Evolutionary conservation across 2,113 vertebrate species (phyloP), one percentile per base, ranked within the genome.

Genomic region (Arvicanthis niloticus): DNA sequence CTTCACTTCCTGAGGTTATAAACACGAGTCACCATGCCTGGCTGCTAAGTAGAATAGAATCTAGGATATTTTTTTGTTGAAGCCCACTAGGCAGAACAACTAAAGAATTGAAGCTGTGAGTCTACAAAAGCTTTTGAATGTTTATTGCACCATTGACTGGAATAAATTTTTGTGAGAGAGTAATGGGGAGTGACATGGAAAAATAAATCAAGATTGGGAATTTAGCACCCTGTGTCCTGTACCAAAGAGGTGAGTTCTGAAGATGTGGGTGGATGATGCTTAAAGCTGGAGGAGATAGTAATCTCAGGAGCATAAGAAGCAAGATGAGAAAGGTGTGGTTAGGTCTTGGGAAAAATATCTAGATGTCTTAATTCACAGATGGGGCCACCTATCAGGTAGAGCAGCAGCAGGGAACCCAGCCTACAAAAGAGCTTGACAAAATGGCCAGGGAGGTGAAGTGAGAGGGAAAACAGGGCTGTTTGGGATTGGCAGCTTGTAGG

Each of bases 301-400:
- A 11, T 42, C 9, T 88, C 17, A 10, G 86, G 45, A 75, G 40
- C 51, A 37, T 22, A 21, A 77, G 26, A 13, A 58, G 42, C 13
- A 77, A 91, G 40, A 45, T 6, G 29, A 75, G 45, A 76, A 89
- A 88, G 26, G 31, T 60, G 67, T 87, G 53, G 16, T 67, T 19
- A 89, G 72, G 90, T 67, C 51, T 92, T 40, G 68, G 70, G 90
- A 76, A 94, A 94, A 85, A 40, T 53, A 34, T 24, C 45, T 10
- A 24, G 17, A 8, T 92, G 67, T 94, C 26, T 88, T 56, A 88
- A 80, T 26, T 89, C 60, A 40, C 60, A 62, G 62, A 56, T 16
- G 40, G 29, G 29, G 8, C 21, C 67, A 37, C 29, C 48, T 81
- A 1, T 48, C 8, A 29, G 56, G 4, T 22, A 81, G 31, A 60